phyloP scores from a whole-genome alignment of 2,888 invertebrate genomes.

The Drosophila falleni region DNA sequence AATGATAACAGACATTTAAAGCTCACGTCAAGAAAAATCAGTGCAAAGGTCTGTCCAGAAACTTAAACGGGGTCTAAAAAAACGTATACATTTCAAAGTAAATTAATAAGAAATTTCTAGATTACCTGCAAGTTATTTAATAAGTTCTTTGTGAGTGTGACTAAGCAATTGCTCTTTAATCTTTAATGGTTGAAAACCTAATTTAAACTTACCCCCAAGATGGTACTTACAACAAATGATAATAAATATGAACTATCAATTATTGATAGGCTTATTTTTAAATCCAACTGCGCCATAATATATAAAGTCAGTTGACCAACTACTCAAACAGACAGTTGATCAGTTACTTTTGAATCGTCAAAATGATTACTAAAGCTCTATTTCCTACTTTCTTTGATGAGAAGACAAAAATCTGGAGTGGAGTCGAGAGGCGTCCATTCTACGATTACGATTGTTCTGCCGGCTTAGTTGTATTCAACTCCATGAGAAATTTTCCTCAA shows the following conservation, averaged over 20 bases:
- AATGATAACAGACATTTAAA: neutral
- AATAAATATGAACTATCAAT: slow-evolving; percentile 25
- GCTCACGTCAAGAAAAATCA: neutral
- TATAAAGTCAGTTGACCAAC: slow-evolving; percentile 43
- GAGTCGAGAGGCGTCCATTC: slow-evolving; percentile 29
- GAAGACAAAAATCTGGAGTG: slow-evolving; percentile 67
- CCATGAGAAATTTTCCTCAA: slow-evolving; percentile 42
- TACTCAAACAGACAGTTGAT: slow-evolving; percentile 38
- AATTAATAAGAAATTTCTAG: slow-evolving; percentile 60
- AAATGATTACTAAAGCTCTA: slow-evolving; percentile 55
- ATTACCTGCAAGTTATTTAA: slow-evolving; percentile 38
- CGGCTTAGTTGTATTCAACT: slow-evolving; percentile 39
- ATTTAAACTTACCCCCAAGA: slow-evolving; percentile 22
- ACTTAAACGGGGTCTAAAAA: slow-evolving; percentile 10
- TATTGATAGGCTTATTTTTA: slow-evolving; percentile 15
- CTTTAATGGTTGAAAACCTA: slow-evolving; percentile 21
- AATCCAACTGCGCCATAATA: slow-evolving; percentile 22
- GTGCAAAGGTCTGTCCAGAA: neutral
- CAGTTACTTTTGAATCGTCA: slow-evolving; percentile 20
- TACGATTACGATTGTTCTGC: slow-evolving; percentile 42
- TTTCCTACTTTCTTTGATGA: slow-evolving; percentile 60
- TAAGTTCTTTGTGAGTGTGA: slow-evolving; percentile 1
- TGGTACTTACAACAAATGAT: slow-evolving; percentile 14
- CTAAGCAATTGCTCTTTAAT: slow-evolving; percentile 13
- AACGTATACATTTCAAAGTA: slow-evolving; percentile 47